Base-by-base conservation (phyloP, 2,888 invertebrate genomes). In the Shargacucullia verbasci region DNA sequence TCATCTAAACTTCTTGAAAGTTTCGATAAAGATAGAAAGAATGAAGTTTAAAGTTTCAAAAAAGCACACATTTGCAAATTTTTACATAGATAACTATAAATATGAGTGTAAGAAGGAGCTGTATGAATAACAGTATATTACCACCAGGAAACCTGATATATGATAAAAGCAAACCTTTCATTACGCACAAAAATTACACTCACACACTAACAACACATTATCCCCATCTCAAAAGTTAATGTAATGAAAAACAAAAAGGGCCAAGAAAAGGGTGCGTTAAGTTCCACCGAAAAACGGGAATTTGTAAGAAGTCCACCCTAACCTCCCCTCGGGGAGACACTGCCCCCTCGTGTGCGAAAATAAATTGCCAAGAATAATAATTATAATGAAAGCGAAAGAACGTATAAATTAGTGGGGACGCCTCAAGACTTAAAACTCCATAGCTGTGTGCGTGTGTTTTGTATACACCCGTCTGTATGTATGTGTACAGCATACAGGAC, bases 291-390 rank as follows among this genome's bases (percentile, higher is more conserved):
- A 94, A 94, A 94, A 93, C 93, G 94, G 89, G 92, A 93, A 92
- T 93, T 93, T 90, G 92, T 93, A 93, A 93, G 94, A 93, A 91
- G 91, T 87, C 85, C 81, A 88, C 89, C 80, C 87, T 82, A 73
- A 69, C 73, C 78, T 72, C 83, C 80, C 73, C 70, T 53, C 48
- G 82, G 87, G 85, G 79, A 85, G 85, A 80, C 82, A 85, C 81
- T 86, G 86, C 91, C 92, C 92, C 92, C 91, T 86, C 93, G 94
- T 93, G 92, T 93, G 94, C 93, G 92, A 93, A 94, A 93, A 94
- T 94, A 94, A 94, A 94, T 94, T 94, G 93, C 93, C 92, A 93
- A 92, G 94, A 94, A 94, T 94, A 93, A 94, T 94, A 94, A 94
- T 94, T 94, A 94, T 94, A 94, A 94, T 92, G 93, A 94, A 94